These are phyloP conservation scores for Melanotaenia maccullochi DNA, from an alignment of 2,797 vertebrate genomes.

Conservation along the genomic window DNA sequence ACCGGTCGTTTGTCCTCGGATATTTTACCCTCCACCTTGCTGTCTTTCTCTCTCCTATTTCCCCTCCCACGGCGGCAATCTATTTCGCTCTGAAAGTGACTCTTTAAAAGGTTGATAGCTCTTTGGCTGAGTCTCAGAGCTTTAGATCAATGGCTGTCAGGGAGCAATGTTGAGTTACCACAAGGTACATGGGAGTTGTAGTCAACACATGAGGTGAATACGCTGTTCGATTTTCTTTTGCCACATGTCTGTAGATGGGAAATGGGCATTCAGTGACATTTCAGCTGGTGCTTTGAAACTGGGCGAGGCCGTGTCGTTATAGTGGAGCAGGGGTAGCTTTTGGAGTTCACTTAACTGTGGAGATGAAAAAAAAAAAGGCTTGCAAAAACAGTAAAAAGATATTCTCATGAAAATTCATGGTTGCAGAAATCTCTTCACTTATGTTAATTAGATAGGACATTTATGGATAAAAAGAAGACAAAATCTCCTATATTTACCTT, in stretches of 20 bases:
- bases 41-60: slow-evolving; percentile 25
- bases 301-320: not conserved
- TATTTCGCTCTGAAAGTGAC: slow-evolving; percentile 74
- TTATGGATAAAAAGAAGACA: slow-evolving; percentile 22
- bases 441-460: slow-evolving; percentile 23
- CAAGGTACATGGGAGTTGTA: slow-evolving; percentile 33
- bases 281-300: slow-evolving; percentile 9
- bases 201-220: slow-evolving; percentile 52
- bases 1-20: slow-evolving; percentile 59
- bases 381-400: slow-evolving; percentile 4
- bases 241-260: slow-evolving; percentile 19
- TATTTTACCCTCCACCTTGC: slow-evolving; percentile 51
- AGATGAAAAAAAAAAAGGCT: slow-evolving; percentile 10
- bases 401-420: slow-evolving; percentile 8
- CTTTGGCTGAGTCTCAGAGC: slow-evolving; percentile 58
- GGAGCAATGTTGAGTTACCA: slow-evolving; percentile 28
- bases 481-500: slow-evolving; percentile 12
- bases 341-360: slow-evolving; percentile 2
- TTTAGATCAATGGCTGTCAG: slow-evolving; percentile 66
- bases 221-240: slow-evolving; percentile 60
- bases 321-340: not conserved
- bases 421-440: slow-evolving; percentile 1
- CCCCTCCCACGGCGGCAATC: slow-evolving; percentile 50
- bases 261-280: slow-evolving; percentile 15
- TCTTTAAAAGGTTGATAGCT: slow-evolving; percentile 75